phyloP scores from a whole-genome alignment of 2,797 vertebrate species.

The Girardinus metallicus region DNA sequence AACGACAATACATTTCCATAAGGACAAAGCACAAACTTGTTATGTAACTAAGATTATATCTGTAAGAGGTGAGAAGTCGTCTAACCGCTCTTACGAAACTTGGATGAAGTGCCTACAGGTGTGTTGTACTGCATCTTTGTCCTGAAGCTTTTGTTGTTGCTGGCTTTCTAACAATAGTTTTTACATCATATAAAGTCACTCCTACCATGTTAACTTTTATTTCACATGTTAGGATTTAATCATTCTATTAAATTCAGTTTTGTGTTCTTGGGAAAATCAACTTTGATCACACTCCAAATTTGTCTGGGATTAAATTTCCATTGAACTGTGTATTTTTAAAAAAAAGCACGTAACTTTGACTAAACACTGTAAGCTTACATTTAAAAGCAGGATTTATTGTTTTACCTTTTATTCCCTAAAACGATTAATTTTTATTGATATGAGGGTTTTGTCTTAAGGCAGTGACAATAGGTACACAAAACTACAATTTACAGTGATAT shows the following conservation, averaged over 20 bases:
- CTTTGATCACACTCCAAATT: background rate
- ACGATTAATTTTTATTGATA: background rate
- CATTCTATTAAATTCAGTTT: background rate
- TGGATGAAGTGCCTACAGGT: background rate
- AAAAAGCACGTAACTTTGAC: background rate
- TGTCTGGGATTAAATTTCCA: background rate
- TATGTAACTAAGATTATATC: background rate
- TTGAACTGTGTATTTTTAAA: background rate
- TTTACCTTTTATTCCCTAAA: background rate
- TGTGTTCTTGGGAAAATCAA: background rate
- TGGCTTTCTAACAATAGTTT: background rate
- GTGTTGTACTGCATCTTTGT: background rate
- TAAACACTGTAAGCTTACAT: background rate
- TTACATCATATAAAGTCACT: background rate
- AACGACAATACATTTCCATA: background rate
- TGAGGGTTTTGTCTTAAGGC: background rate
- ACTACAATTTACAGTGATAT: background rate
- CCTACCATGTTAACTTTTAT: background rate
- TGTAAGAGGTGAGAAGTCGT: background rate
- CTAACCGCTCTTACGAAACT: background rate
- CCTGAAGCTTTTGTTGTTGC: background rate
- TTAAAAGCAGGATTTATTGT: background rate
- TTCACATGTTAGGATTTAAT: background rate
- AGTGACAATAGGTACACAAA: background rate
- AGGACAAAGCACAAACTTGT: background rate